Evolutionary conservation across 2,113 vertebrate species (phyloP), one percentile per base, ranked within the genome.

Genomic region (Anthoscopus minutus): DNA sequence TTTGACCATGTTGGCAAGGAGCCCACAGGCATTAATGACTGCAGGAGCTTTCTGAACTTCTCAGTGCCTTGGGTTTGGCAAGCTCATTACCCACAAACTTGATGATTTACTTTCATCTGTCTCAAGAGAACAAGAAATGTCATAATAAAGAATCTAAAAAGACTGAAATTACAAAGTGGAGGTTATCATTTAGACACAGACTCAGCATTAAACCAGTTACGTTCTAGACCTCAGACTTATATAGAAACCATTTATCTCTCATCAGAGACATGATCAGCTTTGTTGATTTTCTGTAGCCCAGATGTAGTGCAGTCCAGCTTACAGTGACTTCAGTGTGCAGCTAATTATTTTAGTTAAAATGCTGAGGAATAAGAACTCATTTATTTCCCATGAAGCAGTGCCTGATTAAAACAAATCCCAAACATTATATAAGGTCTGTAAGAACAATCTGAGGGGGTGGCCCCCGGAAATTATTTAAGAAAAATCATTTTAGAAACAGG

Each of bases 31-130:
- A 93, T 76, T 93, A 92, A 89, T 15, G 45, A 70, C 77, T 69
- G 35, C 66, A 77, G 91, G 45, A 81, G 69, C 73, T 80, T 89
- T 80, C 27, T 95, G 86, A 91, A 86, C 60, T 92, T 96, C 77
- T 64, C 58, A 86, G n/a, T 89, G 74, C 91, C 56, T 81, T 74
- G 54, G 69, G 60, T 80, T 93, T 93, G 74, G 86, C 82, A 91
- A 92, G 94, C 89, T 96, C 91, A 73, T 88, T 86, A 54, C 45
- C 42, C 77, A 88, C 62, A 96, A 94, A 93, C 61, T 60, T 15
- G 45, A 82, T 92, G 91, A 94, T 70, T 97, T 91, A 95, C 88
- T 93, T 91, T 94, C 69, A 94, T 81, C 44, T n/a, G 64, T 93
- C 91, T 92, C 57, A 69, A 58, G 85, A 44, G 85, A 87, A 96